Percentiles rank a stretch among this genome's conserved stretches.
Evolutionary conservation across 2,888 invertebrate genomes (phyloP).

Genomic region (Tipula confusa): DNA sequence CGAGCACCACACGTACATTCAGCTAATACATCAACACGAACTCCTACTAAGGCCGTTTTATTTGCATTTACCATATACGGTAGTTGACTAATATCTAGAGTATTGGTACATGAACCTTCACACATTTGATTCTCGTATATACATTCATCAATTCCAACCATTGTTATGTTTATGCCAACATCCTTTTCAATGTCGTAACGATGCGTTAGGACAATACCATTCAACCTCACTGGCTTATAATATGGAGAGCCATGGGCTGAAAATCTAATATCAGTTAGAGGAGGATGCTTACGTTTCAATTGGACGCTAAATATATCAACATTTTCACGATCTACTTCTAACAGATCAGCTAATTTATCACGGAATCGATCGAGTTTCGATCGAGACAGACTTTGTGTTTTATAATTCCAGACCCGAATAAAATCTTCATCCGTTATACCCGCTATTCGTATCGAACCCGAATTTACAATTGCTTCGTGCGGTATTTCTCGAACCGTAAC

Average conservation of each 20-base stretch:
- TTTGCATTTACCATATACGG: conserved; percentile 97
- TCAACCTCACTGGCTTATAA: conserved; percentile 88
- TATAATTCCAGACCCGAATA: conserved; percentile 90
- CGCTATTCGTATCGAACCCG: conserved; percentile 87
- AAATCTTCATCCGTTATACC: conserved; percentile 96
- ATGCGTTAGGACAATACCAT: conserved; percentile 90
- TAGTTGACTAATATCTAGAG: conserved; percentile 79
- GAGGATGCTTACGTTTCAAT: conserved; percentile 77
- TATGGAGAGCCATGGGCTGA: conserved; percentile 95
- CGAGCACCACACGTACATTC: conserved; percentile 92
- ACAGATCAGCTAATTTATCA: conserved; percentile 78
- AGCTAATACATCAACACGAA: conserved; percentile 85
- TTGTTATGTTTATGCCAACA: conserved; percentile 93
- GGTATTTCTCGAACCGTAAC: conserved; percentile 92
- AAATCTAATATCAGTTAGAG: conserved; percentile 87
- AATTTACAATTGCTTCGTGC: conserved; percentile 91
- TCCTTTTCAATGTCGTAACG: conserved; percentile 89
- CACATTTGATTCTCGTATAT: conserved; percentile 92
- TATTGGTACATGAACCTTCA: conserved; percentile 94
- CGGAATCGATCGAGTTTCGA: conserved; percentile 88
- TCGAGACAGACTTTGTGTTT: conserved; percentile 74
- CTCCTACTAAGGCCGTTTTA: conserved; percentile 93
- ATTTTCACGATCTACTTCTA: conserved; percentile 80
- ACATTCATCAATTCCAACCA: conserved; percentile 97
- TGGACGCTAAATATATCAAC: conserved; percentile 97